Base-by-base conservation (phyloP, 2,888 invertebrate genomes). In the Miltochrista miniata region DNA sequence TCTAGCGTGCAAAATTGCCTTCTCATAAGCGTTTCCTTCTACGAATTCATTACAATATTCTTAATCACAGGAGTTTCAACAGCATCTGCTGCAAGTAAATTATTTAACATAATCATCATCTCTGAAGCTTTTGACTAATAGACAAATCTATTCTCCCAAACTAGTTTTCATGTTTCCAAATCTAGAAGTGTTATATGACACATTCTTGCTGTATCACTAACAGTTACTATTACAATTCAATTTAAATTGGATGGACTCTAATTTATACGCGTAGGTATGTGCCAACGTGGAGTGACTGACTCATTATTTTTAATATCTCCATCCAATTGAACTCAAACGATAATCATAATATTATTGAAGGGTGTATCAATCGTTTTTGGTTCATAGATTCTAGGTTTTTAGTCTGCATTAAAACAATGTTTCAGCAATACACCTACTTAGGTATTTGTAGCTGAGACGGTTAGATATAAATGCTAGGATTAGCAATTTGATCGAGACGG, bases 61-160 rank as follows among this genome's bases (percentile, higher is more conserved):
- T 10, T 18, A 51, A 53, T 54, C 58, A 51, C 55, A 56, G 59
- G 60, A 52, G 47, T 56, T 61, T 59, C 38, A 45, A 39, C 41
- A 53, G 33, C 30, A 24, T 24, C 18, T 24, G 2, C 18, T 24
- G 5, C 2, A 24, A 24, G 18, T 24, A 5, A 2, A 24, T 30
- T 30, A 7, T 7, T 7, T 30, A 30, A 30, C 8, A 7, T 30
- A 7, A 30, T 30, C 30, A 30, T 8, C 8, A 8, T 8, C 5
- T 30, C 30, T 7, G 7, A 5, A 7, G 5, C 30, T 5, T 5
- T 31, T 31, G 31, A 31, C 2, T 31, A 11, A 11, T 10, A 31
- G 31, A 31, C 3, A 31, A 31, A 24, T 24, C 18, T 24, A 2
- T 24, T 24, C 18, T 2, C 5, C 18, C 18, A 41, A 39, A 40